phyloP scores from a whole-genome alignment of 2,797 vertebrate species.

The Rhabdophis nuchalis region DNA sequence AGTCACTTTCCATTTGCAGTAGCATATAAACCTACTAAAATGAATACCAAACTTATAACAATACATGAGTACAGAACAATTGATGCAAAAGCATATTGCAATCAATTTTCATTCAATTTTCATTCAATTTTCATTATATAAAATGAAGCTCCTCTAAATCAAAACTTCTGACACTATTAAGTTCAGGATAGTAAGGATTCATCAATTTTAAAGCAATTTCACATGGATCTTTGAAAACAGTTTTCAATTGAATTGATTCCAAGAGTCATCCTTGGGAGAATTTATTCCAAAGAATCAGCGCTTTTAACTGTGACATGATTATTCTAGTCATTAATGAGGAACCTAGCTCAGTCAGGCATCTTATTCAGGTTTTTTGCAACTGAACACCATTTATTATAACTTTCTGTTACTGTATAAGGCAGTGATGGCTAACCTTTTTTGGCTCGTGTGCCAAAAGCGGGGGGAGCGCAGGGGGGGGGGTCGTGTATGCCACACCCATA shows the following conservation, averaged over 20 bases:
- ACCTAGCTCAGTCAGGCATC: not conserved
- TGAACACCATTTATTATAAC: not conserved
- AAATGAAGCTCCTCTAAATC: not conserved
- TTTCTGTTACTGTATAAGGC: not conserved
- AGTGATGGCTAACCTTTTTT: no score
- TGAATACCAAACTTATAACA: not conserved
- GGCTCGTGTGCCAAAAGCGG: no score
- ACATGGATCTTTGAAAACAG: not conserved
- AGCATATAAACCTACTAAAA: not conserved
- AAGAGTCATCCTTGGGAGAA: not conserved
- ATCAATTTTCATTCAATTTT: not conserved
- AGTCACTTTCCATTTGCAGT: not conserved
- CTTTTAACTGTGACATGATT: not conserved
- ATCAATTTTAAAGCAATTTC: not conserved
- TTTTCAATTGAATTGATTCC: not conserved
- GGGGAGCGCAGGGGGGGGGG: no score
- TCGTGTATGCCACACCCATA: no score
- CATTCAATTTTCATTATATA: not conserved
- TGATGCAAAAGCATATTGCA: not conserved
- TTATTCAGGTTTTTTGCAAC: not conserved
- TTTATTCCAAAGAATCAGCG: not conserved
- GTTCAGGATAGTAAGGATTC: not conserved
- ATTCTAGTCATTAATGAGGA: not conserved
- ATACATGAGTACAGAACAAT: not conserved
- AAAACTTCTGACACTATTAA: not conserved